These are phyloP conservation scores for Tetraneura akinire DNA, from an alignment of 1,140 invertebrate genomes.

Conservation along the genomic window DNA sequence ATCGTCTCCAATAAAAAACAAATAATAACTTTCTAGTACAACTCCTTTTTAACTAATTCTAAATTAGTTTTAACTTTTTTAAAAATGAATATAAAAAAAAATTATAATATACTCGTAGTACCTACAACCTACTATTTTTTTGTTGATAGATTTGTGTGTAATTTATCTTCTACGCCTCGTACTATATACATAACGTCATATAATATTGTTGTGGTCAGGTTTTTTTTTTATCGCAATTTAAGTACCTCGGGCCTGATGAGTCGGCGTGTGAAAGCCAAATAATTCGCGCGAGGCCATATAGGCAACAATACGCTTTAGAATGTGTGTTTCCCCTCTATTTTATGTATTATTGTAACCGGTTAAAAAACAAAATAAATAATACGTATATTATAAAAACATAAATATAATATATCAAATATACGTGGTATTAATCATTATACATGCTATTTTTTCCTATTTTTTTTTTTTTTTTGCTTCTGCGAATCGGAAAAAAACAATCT, in stretches of 20 bases:
- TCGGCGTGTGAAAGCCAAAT: conserved; percentile 16
- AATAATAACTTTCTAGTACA: too few species aligned
- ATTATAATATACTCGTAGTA: too few species aligned
- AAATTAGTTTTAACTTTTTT: too few species aligned
- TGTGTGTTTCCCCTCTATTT: too few species aligned
- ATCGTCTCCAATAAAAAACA: too few species aligned
- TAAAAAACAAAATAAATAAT: neutral
- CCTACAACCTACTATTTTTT: too few species aligned
- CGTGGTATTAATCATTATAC: neutral
- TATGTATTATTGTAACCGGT: conserved; percentile 9
- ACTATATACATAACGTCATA: neutral
- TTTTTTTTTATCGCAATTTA: conserved; percentile 25
- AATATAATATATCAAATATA: conserved; percentile 14
- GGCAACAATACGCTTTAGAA: neutral
- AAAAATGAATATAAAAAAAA: too few species aligned
- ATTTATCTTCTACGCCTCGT: neutral
- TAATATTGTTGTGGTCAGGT: neutral
- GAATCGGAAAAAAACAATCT: neutral
- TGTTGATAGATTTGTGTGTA: too few species aligned
- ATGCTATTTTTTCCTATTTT: too few species aligned
- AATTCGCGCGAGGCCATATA: neutral
- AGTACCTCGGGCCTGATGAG: neutral
- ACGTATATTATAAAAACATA: neutral
- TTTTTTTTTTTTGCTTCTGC: neutral
- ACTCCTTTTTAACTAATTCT: too few species aligned